These are phyloP conservation scores for Bombus picipes DNA, from an alignment of 1,140 invertebrate genomes.

Conservation along the genomic window DNA sequence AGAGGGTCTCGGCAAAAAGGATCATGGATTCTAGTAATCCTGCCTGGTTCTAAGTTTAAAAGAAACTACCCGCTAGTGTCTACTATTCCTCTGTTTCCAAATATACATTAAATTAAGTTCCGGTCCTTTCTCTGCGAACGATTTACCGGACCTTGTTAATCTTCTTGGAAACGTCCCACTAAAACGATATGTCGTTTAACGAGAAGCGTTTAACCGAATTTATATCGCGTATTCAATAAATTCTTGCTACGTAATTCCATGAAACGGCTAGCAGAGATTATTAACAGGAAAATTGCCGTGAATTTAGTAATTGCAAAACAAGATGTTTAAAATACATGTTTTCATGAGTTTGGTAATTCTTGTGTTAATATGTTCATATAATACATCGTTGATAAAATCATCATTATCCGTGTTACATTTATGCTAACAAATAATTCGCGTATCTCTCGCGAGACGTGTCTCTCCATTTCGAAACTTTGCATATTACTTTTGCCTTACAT, in stretches of 20 bases:
- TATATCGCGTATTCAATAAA: neutral
- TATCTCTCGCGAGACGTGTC: too few species aligned
- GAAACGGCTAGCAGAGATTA: too few species aligned
- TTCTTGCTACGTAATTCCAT: neutral
- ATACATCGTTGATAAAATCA: too few species aligned
- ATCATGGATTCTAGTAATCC: slow-evolving; percentile 6
- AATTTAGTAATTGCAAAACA: too few species aligned
- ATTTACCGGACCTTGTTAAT: neutral
- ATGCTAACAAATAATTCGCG: too few species aligned
- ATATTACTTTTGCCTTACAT: too few species aligned
- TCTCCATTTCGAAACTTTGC: too few species aligned
- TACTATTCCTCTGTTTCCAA: neutral
- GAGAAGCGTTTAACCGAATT: neutral
- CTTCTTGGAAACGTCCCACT: neutral
- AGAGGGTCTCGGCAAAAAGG: neutral
- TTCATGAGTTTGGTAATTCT: too few species aligned
- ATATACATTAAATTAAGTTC: neutral
- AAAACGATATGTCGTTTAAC: slow-evolving; percentile 3
- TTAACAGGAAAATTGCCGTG: too few species aligned
- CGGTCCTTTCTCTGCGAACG: neutral
- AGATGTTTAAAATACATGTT: too few species aligned
- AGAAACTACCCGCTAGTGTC: neutral
- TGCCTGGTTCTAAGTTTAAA: neutral
- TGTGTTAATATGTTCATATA: too few species aligned
- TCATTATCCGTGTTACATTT: too few species aligned